A percentile compares a stretch with the other conserved stretches of the same genome.
Evolutionary conservation across 1,140 invertebrate genomes (phyloP).

Genomic region (Drosophila prosaltans): DNA sequence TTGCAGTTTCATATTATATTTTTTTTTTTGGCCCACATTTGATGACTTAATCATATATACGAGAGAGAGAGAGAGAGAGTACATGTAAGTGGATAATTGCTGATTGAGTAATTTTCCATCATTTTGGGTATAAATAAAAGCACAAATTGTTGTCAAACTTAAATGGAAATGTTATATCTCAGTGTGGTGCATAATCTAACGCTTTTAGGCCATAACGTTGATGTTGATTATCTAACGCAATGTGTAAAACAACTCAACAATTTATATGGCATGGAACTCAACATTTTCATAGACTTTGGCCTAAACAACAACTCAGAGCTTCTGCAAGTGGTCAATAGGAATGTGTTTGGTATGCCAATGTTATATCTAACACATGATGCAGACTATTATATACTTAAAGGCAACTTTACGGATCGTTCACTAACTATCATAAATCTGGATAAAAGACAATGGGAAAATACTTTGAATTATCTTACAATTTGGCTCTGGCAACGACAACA

Average conservation of each 20-base stretch:
- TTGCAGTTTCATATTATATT: neutral
- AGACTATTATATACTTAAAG: neutral
- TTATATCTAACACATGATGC: slow-evolving; percentile 19
- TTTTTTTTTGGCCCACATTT: neutral
- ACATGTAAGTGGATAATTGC: too few relatives aligned
- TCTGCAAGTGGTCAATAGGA: neutral
- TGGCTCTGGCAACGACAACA: slow-evolving; percentile 60
- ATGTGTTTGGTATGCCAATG: slow-evolving; percentile 13
- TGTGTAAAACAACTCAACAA: slow-evolving; percentile 41
- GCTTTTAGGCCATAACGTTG: slow-evolving; percentile 17
- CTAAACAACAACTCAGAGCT: slow-evolving; percentile 14
- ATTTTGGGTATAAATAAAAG: slow-evolving; percentile 4
- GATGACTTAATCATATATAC: neutral
- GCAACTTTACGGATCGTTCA: slow-evolving; percentile 43
- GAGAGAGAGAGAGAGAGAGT: too few relatives aligned
- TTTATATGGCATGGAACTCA: slow-evolving; percentile 43
- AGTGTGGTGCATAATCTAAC: slow-evolving; percentile 52
- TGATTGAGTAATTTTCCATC: neutral
- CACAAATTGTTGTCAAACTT: neutral
- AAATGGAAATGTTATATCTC: slow-evolving; percentile 48
- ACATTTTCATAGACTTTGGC: slow-evolving; percentile 53
- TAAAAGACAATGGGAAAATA: neutral
- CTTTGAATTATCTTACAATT: slow-evolving; percentile 36
- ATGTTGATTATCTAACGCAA: slow-evolving; percentile 25
- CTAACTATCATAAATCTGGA: slow-evolving; percentile 53